Evolutionary conservation across 2,113 vertebrate species (phyloP), one percentile per base, ranked within the genome.

Genomic region (Barnardius zonarius): DNA sequence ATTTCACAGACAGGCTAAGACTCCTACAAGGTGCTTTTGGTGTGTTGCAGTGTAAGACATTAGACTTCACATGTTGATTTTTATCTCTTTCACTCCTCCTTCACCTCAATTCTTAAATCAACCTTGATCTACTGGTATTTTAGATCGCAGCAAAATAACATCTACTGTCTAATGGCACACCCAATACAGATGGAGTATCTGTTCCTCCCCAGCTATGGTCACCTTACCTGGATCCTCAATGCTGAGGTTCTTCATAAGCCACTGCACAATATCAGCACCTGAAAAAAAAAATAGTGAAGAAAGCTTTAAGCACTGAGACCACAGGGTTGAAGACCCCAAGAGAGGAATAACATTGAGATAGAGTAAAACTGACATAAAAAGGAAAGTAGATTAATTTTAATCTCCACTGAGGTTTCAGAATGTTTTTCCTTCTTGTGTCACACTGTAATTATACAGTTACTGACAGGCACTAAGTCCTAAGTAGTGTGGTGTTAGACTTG

Each of bases 231-330:
- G 98, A 95, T 99, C 99, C 75, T 99, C 99, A 78, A 98, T 98
- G 91, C 46, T 98, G 89, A 99, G 98, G 91, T 99, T 99, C 98
- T 99, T 99, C 98, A 99, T 98, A 92, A 99, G 97, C 99, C 99
- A 99, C 97, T 99, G 99, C 41, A 99, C 98, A 96, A 99, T 98
- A 92, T 99, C 99, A 16, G 98, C 97, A 93, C 99, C 99, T 99
- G 95, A 28, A 85, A 98, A 74, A 30, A 96, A 88, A 19, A 96
- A 86, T 17, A 70, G 85, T 15, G 23, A 77, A 93, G 78, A 95
- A 95, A 83, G 14, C 25, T 73, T 44, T 92, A 74, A 83, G 66
- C 39, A n/a, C 10, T 2, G 6, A 94, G 57, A 64, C n/a, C 23
- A 85, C 25, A 22, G 7, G 23, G 15, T 25, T 12, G 79, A 62